Evolutionary conservation across 2,888 invertebrate species (phyloP).

Genomic region (Dasysyrphus albostriatus): DNA sequence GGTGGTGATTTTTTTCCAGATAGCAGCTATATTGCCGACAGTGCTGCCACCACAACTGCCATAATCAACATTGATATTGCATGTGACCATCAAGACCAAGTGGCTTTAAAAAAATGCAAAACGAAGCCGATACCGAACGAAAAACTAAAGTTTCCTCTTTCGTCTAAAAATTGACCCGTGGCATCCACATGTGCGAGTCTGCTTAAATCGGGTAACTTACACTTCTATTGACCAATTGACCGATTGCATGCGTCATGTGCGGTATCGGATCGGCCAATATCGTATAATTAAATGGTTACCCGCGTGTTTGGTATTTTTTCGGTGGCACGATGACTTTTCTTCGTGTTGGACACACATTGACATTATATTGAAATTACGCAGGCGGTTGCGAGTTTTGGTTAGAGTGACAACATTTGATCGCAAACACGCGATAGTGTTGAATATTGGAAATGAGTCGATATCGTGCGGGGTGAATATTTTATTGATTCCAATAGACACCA

Average conservation of each 20-base stretch:
- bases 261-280: constrained; percentile 56
- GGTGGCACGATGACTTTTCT: constrained; percentile 58
- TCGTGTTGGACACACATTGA: constrained; percentile 69
- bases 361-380: constrained; percentile 67
- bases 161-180: constrained; percentile 60
- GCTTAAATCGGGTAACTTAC: constrained; percentile 29
- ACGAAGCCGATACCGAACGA: not conserved
- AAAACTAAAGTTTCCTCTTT: constrained; percentile 14
- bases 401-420: constrained; percentile 32
- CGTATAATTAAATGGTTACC: constrained; percentile 69
- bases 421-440: constrained; percentile 60
- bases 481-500: constrained; percentile 49
- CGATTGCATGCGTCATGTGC: constrained; percentile 68
- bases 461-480: constrained; percentile 36
- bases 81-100: constrained; percentile 16
- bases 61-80: constrained; percentile 22
- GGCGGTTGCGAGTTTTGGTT: constrained; percentile 25
- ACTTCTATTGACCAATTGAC: constrained; percentile 72
- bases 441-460: constrained; percentile 63
- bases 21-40: constrained; percentile 32
- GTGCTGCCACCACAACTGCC: constrained; percentile 30
- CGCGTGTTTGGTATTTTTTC: constrained; percentile 58
- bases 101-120: constrained; percentile 6
- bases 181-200: constrained; percentile 33
- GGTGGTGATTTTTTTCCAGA: constrained; percentile 46